Conservation (phyloP, 2,113 vertebrate species). For the Mirounga angustirostris region DNA sequence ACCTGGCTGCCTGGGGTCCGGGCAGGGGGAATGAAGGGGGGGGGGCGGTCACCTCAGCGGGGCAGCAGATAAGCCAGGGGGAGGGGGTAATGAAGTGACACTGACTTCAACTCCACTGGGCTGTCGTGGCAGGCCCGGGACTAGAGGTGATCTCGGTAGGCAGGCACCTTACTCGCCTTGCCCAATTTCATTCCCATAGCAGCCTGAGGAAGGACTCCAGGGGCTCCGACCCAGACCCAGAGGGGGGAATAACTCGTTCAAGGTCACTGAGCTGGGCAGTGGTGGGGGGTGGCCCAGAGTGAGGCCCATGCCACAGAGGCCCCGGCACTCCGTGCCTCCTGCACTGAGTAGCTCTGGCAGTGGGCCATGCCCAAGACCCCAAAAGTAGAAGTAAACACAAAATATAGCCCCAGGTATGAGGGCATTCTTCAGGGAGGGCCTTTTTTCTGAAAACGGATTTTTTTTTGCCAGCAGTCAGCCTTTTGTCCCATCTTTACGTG, state of each 20-base stretch:
- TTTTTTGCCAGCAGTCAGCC: not conserved
- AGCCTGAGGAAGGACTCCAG: not conserved
- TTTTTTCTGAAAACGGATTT: not conserved
- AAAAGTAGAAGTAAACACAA: not conserved
- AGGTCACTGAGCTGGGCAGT: not conserved
- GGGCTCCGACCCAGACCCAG: not conserved
- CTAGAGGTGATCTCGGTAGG: accelerated
- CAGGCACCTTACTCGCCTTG: not conserved
- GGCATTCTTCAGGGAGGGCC: not conserved
- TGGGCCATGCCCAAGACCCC: not conserved
- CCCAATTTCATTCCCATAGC: not conserved
- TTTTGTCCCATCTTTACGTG: constrained; percentile 15
- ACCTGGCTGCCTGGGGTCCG: too few relatives aligned
- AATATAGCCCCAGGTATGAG: not conserved
- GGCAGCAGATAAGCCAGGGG: accelerated
- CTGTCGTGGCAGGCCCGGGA: accelerated
- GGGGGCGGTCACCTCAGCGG: accelerated
- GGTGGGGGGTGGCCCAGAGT: not conserved
- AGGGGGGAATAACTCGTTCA: accelerated
- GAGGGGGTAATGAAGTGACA: accelerated
- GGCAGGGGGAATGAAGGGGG: not conserved
- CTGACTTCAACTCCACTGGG: accelerated
- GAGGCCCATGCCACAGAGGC: accelerated
- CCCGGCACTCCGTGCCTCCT: accelerated
- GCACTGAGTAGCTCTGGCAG: not conserved